These are phyloP conservation scores for Schlechtendalia chinensis DNA, from an alignment of 1,140 invertebrate genomes.

Conservation along the genomic window DNA sequence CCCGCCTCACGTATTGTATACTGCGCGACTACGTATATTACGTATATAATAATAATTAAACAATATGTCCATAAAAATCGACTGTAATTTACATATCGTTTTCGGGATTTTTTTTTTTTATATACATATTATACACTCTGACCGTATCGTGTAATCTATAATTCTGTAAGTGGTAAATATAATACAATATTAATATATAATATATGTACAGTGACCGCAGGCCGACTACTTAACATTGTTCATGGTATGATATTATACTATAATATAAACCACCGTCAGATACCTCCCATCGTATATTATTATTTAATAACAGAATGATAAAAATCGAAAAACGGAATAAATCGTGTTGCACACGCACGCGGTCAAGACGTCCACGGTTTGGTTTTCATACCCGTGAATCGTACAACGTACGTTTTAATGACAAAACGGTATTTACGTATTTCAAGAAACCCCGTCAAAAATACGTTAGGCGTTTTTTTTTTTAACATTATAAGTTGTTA, in stretches of 20 bases:
- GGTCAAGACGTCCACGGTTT: not conserved
- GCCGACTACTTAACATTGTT: not conserved
- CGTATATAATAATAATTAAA: not conserved
- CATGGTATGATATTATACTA: too few species aligned
- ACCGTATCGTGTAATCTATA: not conserved
- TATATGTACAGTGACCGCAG: not conserved
- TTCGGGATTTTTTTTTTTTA: not conserved
- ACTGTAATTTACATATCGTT: not conserved
- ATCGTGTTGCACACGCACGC: not conserved
- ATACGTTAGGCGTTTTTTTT: too few species aligned
- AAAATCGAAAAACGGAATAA: constrained; percentile 8
- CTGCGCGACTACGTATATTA: not conserved
- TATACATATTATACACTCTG: not conserved
- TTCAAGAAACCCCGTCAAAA: too few species aligned
- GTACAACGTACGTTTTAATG: too few species aligned
- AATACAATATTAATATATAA: too few species aligned
- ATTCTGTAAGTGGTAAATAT: too few species aligned
- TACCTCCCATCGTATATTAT: not conserved
- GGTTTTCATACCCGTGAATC: too few species aligned
- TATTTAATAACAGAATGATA: not conserved
- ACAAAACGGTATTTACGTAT: too few species aligned
- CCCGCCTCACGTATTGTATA: too few species aligned
- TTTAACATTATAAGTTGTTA: too few species aligned
- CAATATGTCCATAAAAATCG: not conserved
- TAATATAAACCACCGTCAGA: too few species aligned